Base-by-base conservation (phyloP, 2,888 invertebrate genomes). In the Eupithecia inturbata region DNA sequence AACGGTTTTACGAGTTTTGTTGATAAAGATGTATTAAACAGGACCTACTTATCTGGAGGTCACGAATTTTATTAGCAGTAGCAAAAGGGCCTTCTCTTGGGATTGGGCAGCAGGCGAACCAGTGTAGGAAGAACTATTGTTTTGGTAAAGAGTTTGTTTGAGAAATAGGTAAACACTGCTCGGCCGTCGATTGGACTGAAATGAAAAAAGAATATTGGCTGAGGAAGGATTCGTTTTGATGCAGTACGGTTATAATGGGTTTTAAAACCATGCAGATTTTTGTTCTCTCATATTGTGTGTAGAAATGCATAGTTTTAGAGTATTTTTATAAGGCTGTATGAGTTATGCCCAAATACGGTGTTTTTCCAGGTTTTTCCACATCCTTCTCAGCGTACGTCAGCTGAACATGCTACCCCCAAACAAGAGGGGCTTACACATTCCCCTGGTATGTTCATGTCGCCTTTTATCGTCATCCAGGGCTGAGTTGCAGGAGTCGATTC, bases 11-110 rank as follows among this genome's bases (percentile, higher is more conserved):
- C 77, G 76, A 72, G 76, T 72, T 71, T 73, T 66, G 70, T 73
- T 76, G 78, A 77, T 77, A 80, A 78, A 74, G 76, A 78, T 76
- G 78, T 80, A 77, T 74, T 77, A 78, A 75, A 74, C 73, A 75
- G 79, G 76, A 72, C 71, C 77, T 81, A 78, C 76, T 81, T 81
- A 82, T 81, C 81, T 82, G 78, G 80, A 86, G 88, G 89, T 89
- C 88, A 87, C 88, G 87, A 88, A 88, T 91, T 90, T 91, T 88
- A 91, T 91, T 91, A 90, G 87, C 82, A 83, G 86, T 87, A 86
- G 89, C 87, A 88, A 88, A 89, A 85, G 86, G 85, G 78, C 78
- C 80, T 78, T 86, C 88, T 82, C 83, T 70, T 28, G 86, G 86
- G 89, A 85, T 76, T 75, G 79, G 81, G 80, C 83, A 82, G 82